Evolutionary conservation across 2,888 invertebrate genomes (phyloP), one percentile per base, ranked within the genome.

Genomic region (Myopa testacea): DNA sequence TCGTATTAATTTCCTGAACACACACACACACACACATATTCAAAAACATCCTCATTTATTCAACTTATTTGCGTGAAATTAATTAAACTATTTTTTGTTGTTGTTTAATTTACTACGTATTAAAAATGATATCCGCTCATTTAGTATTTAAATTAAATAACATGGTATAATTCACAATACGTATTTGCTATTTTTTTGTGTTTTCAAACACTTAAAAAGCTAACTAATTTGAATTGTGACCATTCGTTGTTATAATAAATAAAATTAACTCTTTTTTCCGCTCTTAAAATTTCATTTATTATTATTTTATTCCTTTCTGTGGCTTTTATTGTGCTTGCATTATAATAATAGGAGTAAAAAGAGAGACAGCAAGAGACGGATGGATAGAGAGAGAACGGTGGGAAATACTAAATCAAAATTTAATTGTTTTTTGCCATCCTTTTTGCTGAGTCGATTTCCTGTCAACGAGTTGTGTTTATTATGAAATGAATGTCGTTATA

Each of bases 141-240:
- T 55, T 55, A 55, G 55, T 55, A 55, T 16, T 55, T 55, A 55
- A 55, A 55, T 55, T n/a, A 55, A 55, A 55, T 55, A 55, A 55
- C 6, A 55, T n/a, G 4, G 5, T 4, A 55, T 55, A 55, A 55
- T 55, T n/a, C n/a, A 12, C 55, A 55, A 8, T 55, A 6, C 26
- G 26, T 8, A 55, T 55, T 55, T 55, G 14, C 16, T 2, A 55
- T n/a, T 55, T 55, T 16, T 16, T 55, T 45, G 45, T 45, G 45
- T 45, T 45, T 45, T 45, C 10, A 3, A 0, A 10, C 45, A 45
- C 10, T 45, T 45, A 45, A 45, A 45, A 45, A 45, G 45, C 45
- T n/a, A 55, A 55, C 55, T 55, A 14, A n/a, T n/a, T n/a, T 55
- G 14, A 55, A 3, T 55, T n/a, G 55, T n/a, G 14, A 16, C n/a